Percentiles rank a stretch among this genome's conserved stretches.
Evolutionary conservation across 2,797 vertebrate genomes (phyloP).

Genomic region (Anguilla pacifica): DNA sequence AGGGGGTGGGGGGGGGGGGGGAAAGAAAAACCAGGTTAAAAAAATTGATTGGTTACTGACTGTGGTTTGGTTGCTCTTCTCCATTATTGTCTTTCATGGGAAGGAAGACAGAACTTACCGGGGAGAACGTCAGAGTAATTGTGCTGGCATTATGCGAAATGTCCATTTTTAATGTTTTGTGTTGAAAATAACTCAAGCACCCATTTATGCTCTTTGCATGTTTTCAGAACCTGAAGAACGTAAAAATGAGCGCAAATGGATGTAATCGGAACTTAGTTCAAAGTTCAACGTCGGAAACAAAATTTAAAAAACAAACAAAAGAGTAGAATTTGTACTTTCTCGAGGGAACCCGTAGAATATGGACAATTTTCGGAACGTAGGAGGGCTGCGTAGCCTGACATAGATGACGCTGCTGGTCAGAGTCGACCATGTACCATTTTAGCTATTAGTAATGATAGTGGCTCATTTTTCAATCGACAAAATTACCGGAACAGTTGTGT

Average conservation of each 20-base stretch:
- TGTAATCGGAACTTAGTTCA: background rate
- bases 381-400: too few species aligned
- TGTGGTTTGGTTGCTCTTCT: background rate
- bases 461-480: too few species aligned
- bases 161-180: background rate
- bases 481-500: too few species aligned
- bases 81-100: background rate
- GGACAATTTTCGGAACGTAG: too few species aligned
- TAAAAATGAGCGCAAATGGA: background rate
- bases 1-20: too few species aligned
- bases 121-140: background rate
- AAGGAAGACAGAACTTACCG: background rate
- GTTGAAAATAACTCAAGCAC: background rate
- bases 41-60: background rate
- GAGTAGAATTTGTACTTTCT: background rate
- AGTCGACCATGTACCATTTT: too few species aligned
- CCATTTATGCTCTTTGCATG: background rate
- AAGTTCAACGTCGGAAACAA: background rate
- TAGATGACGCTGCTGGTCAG: too few species aligned
- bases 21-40: background rate
- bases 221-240: background rate
- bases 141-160: background rate
- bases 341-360: too few species aligned
- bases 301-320: too few species aligned
- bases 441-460: too few species aligned